These are phyloP conservation scores for Hippocampus barbouri DNA, from an alignment of 2,113 vertebrate genomes.

Conservation along the genomic window DNA sequence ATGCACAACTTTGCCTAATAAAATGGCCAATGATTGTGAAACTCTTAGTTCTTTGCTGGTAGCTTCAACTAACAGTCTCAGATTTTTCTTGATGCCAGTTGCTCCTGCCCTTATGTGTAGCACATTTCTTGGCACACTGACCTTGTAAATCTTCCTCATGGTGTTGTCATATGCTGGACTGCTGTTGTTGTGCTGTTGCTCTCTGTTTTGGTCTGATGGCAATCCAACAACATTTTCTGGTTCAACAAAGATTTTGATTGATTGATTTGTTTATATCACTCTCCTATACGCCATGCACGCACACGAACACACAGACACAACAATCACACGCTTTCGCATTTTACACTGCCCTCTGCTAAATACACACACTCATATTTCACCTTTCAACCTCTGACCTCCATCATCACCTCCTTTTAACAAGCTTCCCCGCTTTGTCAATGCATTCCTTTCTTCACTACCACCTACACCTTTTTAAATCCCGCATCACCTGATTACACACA, in stretches of 20 bases:
- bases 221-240: too few species aligned
- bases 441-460: constrained; percentile 42
- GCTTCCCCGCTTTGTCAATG: constrained; percentile 40
- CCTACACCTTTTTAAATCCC: constrained; percentile 66
- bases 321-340: constrained; percentile 51
- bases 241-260: too few species aligned
- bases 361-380: constrained; percentile 46
- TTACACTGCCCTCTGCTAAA: constrained; percentile 23
- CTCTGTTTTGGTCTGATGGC: too few species aligned
- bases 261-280: not conserved
- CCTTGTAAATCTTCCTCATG: too few species aligned
- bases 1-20: not conserved
- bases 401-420: constrained; percentile 43
- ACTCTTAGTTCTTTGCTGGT: not conserved
- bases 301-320: not conserved
- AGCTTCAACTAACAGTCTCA: too few species aligned
- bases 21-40: not conserved
- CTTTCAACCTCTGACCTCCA: constrained; percentile 64
- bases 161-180: too few species aligned
- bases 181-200: too few species aligned
- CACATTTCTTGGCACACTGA: too few species aligned
- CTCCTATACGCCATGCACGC: constrained; percentile 20
- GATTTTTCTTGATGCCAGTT: too few species aligned
- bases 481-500: constrained; percentile 51
- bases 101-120: too few species aligned